Conservation (phyloP, 2,113 vertebrate species). For the Otis tarda region DNA sequence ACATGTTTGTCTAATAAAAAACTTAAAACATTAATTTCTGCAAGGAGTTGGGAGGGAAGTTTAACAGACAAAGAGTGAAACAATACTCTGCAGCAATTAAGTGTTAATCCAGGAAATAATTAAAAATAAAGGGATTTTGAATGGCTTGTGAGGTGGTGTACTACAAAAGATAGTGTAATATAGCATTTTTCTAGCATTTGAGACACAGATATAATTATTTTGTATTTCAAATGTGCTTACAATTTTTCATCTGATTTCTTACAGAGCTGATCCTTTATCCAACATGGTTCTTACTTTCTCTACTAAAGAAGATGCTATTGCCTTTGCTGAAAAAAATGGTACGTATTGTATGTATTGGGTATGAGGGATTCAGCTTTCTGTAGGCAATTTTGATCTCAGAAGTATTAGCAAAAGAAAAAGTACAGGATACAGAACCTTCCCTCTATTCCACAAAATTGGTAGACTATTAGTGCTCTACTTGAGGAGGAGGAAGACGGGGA, state of each 20-base stretch:
- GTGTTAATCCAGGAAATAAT: neutral
- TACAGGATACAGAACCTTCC: neutral
- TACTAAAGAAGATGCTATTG: constrained; percentile 90
- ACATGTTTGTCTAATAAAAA: neutral
- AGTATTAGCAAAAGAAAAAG: neutral
- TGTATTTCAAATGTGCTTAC: neutral
- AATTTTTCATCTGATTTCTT: constrained; percentile 35
- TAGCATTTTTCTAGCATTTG: neutral
- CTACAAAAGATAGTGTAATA: neutral
- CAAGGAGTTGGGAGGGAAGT: neutral
- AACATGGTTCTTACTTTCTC: constrained; percentile 89
- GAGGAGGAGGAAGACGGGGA: neutral
- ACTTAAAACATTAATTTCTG: neutral
- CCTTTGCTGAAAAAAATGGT: constrained; percentile 99
- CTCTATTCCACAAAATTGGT: neutral
- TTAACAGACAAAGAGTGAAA: neutral
- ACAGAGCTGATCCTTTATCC: constrained; percentile 93
- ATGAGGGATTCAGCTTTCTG: neutral
- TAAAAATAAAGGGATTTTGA: neutral
- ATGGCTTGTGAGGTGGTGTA: neutral
- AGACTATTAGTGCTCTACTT: neutral
- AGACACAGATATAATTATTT: neutral
- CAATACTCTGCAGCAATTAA: neutral
- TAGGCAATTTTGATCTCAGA: neutral
- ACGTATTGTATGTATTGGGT: neutral